phyloP scores from a whole-genome alignment of 2,113 vertebrate genomes.

The Sterrhoptilus dennistouni region DNA sequence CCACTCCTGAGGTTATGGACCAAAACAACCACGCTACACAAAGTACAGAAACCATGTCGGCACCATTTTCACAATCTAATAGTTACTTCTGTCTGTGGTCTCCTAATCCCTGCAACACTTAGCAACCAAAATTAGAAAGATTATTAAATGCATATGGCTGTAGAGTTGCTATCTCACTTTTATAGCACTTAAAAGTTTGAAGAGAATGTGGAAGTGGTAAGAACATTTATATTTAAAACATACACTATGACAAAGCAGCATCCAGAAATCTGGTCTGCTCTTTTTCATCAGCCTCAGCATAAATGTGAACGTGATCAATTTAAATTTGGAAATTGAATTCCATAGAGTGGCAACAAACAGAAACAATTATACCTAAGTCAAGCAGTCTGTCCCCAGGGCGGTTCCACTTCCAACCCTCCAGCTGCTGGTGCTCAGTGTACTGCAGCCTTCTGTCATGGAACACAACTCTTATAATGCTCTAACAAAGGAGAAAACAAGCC shows the following conservation, averaged over 20 bases:
- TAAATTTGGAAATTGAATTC: background rate
- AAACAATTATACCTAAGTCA: constrained; percentile 71
- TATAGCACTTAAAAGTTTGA: background rate
- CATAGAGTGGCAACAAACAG: background rate
- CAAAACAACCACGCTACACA: fast-evolving
- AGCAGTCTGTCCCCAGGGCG: constrained; percentile 82
- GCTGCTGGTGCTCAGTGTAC: constrained; percentile 82
- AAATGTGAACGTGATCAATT: fast-evolving
- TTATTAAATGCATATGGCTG: background rate
- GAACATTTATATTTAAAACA: background rate
- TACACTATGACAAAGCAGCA: background rate
- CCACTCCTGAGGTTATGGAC: background rate
- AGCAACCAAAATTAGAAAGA: background rate
- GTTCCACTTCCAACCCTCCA: constrained; percentile 85
- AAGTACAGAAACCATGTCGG: background rate
- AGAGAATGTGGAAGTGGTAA: background rate
- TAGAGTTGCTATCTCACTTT: background rate
- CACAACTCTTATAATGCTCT: constrained; percentile 84
- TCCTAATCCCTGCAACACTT: background rate
- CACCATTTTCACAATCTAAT: background rate
- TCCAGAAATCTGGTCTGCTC: background rate
- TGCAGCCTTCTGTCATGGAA: constrained; percentile 83
- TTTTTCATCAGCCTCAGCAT: background rate
- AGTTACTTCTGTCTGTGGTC: background rate
- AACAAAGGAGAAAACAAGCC: background rate